Base-by-base conservation (phyloP, 1,140 invertebrate genomes). In the Pristionchus pacificus region DNA sequence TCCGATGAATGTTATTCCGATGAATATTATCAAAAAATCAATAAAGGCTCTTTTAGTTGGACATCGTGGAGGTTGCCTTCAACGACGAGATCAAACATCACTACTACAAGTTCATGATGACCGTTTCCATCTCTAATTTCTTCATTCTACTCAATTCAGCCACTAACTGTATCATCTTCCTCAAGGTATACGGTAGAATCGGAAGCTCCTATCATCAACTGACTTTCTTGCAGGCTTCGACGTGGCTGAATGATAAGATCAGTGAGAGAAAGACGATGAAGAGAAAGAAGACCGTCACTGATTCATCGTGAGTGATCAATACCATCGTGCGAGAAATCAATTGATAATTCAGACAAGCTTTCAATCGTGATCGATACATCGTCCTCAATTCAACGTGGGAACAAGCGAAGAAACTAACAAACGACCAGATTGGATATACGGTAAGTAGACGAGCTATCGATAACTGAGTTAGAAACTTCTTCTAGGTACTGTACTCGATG, bases 81-180 rank as follows among this genome's bases (percentile, higher is more conserved):
- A 77, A 70, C 6, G 61, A 71, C 25, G 64, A 70, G 2, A 67
- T 74, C 27, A n/a, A n/a, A n/a, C n/a, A n/a, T n/a, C n/a, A n/a
- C n/a, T n/a, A n/a, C n/a, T n/a, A n/a, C n/a, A n/a, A n/a, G n/a
- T n/a, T n/a, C n/a, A n/a, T n/a, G n/a, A n/a, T n/a, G n/a, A n/a
- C n/a, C n/a, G n/a, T n/a, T n/a, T n/a, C n/a, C n/a, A 74, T 74
- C 10, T 66, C 60, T 25, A 79, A 79, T 60, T 76, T 79, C 32
- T 65, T 81, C 64, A 60, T 79, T 19, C 38, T 79, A 2, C 28
- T 82, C 28, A 80, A 80, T 58, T 77, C 65, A 38, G 77, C 79
- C 2, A 77, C 80, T 1, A 80, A 80, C 58, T 77, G 80, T 66
- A 49, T 80, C 31, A 77, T 80, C 49, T 84, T 83, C 38, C 69